phyloP scores from a whole-genome alignment of 2,888 invertebrate species.

The Timandra comae region DNA sequence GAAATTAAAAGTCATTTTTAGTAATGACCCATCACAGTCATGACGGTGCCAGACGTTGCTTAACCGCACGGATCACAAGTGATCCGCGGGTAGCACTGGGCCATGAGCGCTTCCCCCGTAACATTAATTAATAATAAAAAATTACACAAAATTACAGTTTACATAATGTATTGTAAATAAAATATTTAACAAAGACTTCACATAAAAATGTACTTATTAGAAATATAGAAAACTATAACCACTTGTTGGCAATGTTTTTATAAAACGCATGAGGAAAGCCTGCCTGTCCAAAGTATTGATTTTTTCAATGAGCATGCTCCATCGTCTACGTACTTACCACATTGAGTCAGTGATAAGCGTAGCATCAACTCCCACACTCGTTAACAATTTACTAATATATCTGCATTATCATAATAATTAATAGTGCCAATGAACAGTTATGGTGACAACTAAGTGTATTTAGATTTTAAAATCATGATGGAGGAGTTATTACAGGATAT shows the following conservation, averaged over 20 bases:
- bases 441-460: constrained; percentile 3
- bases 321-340: constrained; percentile 23
- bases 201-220: not conserved
- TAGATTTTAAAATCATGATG: constrained; percentile 54
- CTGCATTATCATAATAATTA: not conserved
- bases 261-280: constrained; percentile 24
- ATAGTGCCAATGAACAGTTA: constrained; percentile 10
- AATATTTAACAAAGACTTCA: too few species aligned
- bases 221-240: constrained; percentile 1
- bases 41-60: too few species aligned
- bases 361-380: constrained; percentile 44
- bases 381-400: constrained; percentile 4
- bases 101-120: too few species aligned
- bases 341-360: constrained; percentile 47
- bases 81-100: too few species aligned
- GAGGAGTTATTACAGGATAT: constrained; percentile 91
- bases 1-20: too few species aligned
- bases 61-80: too few species aligned
- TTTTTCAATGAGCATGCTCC: constrained; percentile 66
- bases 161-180: too few species aligned
- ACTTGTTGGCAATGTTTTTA: constrained; percentile 50
- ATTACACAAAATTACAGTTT: too few species aligned
- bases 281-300: constrained; percentile 50
- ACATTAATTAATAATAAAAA: too few species aligned
- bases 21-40: too few species aligned